Percentiles rank a stretch among this genome's conserved stretches.
Conservation (phyloP, 2,113 vertebrate species). For the Copsychus sechellarum region DNA sequence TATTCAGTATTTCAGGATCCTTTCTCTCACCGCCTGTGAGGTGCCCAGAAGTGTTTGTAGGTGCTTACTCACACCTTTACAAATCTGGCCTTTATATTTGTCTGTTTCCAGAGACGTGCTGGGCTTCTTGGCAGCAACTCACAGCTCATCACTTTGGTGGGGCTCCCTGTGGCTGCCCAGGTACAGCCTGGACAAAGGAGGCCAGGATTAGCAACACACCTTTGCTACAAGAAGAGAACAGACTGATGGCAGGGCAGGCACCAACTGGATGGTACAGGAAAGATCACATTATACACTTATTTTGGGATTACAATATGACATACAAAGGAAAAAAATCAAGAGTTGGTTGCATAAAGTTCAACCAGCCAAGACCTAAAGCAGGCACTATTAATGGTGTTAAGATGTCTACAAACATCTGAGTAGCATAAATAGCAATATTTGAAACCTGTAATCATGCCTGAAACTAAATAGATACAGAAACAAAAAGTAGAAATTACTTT, state of each 20-base stretch:
- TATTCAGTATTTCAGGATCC: not conserved
- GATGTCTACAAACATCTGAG: not conserved
- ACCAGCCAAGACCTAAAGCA: not conserved
- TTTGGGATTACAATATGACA: not conserved
- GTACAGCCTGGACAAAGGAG: not conserved
- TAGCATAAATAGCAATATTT: not conserved
- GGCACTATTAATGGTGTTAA: not conserved
- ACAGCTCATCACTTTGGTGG: not conserved
- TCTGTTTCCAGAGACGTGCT: not conserved
- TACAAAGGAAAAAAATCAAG: not conserved
- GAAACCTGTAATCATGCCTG: not conserved
- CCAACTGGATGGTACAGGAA: fast-evolving
- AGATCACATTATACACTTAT: not conserved
- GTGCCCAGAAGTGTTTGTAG: not conserved
- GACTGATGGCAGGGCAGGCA: not conserved
- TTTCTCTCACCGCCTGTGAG: not conserved
- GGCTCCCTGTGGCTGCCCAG: not conserved
- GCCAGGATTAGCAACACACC: not conserved
- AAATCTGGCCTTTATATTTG: not conserved
- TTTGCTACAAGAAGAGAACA: not conserved
- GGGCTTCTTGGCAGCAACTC: not conserved
- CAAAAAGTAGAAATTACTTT: not conserved
- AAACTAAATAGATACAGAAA: not conserved
- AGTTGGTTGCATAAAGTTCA: not conserved
- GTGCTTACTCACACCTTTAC: not conserved